Base-by-base conservation (phyloP, 1,140 invertebrate species). In the Halesus radiatus region DNA sequence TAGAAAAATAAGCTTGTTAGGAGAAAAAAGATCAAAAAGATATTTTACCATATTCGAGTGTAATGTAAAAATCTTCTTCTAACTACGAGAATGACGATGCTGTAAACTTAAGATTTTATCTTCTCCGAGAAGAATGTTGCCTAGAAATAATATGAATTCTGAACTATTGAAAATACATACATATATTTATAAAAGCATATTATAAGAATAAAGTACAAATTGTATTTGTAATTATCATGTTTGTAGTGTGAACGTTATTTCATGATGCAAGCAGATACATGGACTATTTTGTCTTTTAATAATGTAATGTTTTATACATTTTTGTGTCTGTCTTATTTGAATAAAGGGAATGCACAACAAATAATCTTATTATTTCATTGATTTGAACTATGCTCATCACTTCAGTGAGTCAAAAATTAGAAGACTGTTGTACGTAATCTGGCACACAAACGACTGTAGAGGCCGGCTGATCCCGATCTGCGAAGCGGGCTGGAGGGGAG, bases 281-380 rank as follows among this genome's bases (percentile, higher is more conserved):
- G 13, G 23, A 29, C 37, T 54, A 26, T 37, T 45, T 56, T 74
- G 72, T 56, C 54, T 74, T 52, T 74, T 18, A 54, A 56, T 54
- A 29, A 52, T 74, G 72, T 74, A 56, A 74, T 74, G n/a, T 74
- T 74, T 74, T 58, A 56, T 74, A 74, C 50, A 58, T 56, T 74
- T 26, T 56, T 74, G 72, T 74, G 72, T 74, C 72, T 37, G 45
- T 70, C 66, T 74, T 32, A 72, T 52, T 50, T 72, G n/a, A 74
- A 74, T 74, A 74, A 74, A 74, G 50, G 29, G 26, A 74, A 58
- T 74, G 72, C 72, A 74, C 72, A 74, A 74, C 20, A 16, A 16
- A 22, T 18, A n/a, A n/a, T 70, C 7, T 52, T 72, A n/a, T n/a
- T n/a, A n/a, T n/a, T 72, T 52, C 50, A 45, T n/a, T n/a, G n/a